A percentile compares a stretch with the other conserved stretches of the same genome.
Evolutionary conservation across 1,140 invertebrate genomes (phyloP).

Genomic region (Drosophila pseudoananassae): DNA sequence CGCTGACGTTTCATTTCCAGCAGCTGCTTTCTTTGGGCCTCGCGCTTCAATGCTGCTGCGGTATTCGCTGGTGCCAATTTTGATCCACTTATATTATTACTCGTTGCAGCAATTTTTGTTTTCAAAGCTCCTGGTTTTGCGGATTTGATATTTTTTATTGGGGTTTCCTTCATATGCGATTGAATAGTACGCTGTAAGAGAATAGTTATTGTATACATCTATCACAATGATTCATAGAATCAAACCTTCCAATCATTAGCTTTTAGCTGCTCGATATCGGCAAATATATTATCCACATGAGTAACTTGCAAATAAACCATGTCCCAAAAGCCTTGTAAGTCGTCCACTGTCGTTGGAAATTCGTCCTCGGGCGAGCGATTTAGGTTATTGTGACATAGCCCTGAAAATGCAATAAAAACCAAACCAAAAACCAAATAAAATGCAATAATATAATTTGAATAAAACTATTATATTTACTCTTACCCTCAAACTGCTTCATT

Average conservation of each 20-base stretch:
- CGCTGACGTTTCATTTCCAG: slow-evolving; percentile 89
- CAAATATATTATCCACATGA: slow-evolving; percentile 91
- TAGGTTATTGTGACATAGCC: slow-evolving; percentile 87
- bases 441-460: neutral
- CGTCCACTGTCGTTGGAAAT: slow-evolving; percentile 93
- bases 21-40: slow-evolving; percentile 91
- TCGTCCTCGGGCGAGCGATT: slow-evolving; percentile 90
- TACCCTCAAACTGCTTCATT: slow-evolving; percentile 96
- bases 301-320: slow-evolving; percentile 96
- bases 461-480: neutral
- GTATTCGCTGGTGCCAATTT: slow-evolving; percentile 79
- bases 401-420: slow-evolving; percentile 70
- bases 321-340: slow-evolving; percentile 98
- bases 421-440: too few relatives aligned
- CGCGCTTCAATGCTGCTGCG: slow-evolving; percentile 87
- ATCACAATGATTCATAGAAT: neutral
- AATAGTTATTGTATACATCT: neutral
- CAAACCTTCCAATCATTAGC: slow-evolving; percentile 88
- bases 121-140: slow-evolving; percentile 50
- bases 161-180: neutral
- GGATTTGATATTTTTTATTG: slow-evolving; percentile 36
- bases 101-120: slow-evolving; percentile 38
- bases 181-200: slow-evolving; percentile 21
- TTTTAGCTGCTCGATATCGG: slow-evolving; percentile 89
- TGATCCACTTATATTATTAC: slow-evolving; percentile 29